Conservation (phyloP, 2,797 vertebrate genomes). For the Xenops minutus region DNA sequence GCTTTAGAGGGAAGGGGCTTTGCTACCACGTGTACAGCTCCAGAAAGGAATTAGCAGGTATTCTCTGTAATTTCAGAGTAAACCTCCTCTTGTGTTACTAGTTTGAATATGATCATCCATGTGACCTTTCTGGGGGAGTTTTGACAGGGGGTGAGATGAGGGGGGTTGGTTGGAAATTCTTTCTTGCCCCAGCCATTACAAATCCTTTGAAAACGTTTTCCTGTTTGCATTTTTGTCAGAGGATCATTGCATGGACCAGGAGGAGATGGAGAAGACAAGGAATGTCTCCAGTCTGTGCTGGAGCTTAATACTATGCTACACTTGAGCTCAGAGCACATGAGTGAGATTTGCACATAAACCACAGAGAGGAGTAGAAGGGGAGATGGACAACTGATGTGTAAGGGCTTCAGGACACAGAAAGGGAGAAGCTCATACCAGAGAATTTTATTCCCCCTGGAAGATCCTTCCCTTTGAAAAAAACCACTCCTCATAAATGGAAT, state of each 20-base stretch:
- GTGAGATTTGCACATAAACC: background rate
- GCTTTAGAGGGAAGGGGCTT: background rate
- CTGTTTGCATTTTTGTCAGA: background rate
- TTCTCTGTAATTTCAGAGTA: background rate
- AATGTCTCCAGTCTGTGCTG: background rate
- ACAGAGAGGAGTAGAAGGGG: background rate
- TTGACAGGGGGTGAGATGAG: background rate
- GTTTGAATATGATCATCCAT: background rate
- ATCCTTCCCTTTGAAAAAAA: background rate
- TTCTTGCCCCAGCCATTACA: background rate
- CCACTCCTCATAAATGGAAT: background rate
- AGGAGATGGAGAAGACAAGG: background rate
- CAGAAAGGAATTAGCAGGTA: fast-evolving
- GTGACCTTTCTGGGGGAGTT: background rate
- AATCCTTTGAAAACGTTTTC: background rate
- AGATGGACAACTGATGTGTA: background rate
- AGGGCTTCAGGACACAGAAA: background rate
- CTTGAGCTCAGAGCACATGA: background rate
- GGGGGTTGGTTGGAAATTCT: background rate
- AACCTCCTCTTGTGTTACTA: background rate
- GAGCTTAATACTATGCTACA: background rate
- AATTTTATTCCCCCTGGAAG: background rate
- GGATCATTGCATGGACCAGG: background rate
- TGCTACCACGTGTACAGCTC: background rate
- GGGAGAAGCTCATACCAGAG: background rate